Evolutionary conservation across 2,113 vertebrate species (phyloP), one percentile per base, ranked within the genome.

Genomic region (Erythrolamprus reginae): DNA sequence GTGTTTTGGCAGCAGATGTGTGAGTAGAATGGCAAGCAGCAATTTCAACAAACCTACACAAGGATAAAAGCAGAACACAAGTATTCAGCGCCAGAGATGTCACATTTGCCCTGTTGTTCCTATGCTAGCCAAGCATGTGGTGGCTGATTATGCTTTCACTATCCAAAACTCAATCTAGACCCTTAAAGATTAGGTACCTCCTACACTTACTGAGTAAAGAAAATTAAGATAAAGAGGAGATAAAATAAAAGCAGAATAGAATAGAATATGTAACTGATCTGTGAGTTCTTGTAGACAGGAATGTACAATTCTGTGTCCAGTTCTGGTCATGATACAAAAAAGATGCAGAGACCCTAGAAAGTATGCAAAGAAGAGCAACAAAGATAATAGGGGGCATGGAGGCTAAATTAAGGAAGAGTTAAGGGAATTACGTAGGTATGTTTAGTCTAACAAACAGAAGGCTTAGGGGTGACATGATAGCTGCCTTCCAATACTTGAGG

Each of bases 1-100:
- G 98, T 5, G 97, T 97, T 95, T 97, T 98, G 3, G 97, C 98
- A 47, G 98, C 98, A 2, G 98, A 98, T 0, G 97, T 98, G 90
- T 98, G 97, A 2, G 98, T 96, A 53, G 97, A 98, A 94, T 98
- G 98, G 88, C 98, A 98, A 77, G 97, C 97, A 0, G 98, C 98
- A 7, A 98, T 96, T 95, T 99, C 98, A 88, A 99, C 97, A 0
- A 99, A 97, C 95, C 99, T 98, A 95, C 1, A 61, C 93, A 83
- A 83, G 92, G 84, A 47, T 26, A 90, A 84, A 38, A 56, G 82
- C 56, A 82, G 21, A 23, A 8, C 23, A 12, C 50, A 91, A 86
- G n/a, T 50, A 24, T 51, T 90, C 38, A n/a, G 2, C 4, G 0
- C 17, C 24, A 6, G 8, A 47, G n/a, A 53, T 38, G 33, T 42